phyloP scores from a whole-genome alignment of 1,140 invertebrate species.

The Papilio xuthus region DNA sequence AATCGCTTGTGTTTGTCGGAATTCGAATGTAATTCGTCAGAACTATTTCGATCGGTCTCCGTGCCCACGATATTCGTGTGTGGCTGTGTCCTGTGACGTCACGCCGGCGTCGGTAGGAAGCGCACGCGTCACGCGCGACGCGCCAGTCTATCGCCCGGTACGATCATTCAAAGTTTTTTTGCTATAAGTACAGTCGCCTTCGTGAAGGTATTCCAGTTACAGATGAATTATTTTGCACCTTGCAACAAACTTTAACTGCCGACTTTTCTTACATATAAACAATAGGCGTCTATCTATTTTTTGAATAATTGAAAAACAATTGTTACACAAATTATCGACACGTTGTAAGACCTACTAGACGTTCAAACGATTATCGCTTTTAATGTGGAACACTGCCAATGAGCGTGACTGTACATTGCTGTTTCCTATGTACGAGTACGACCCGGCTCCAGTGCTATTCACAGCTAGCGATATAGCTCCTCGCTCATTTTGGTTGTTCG shows the following conservation, averaged over 20 bases:
- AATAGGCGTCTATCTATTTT: too few relatives aligned
- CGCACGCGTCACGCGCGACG: conserved; percentile 43
- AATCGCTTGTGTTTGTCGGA: conserved; percentile 41
- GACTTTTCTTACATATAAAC: too few relatives aligned
- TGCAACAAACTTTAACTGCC: background rate
- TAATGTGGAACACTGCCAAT: too few relatives aligned
- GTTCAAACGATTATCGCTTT: background rate
- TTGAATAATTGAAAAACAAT: too few relatives aligned
- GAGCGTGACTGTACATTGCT: background rate
- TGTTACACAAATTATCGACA: too few relatives aligned
- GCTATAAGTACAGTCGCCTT: background rate
- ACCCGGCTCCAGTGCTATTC: background rate
- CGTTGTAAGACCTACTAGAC: background rate
- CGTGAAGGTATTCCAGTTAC: background rate
- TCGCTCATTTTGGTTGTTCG: background rate
- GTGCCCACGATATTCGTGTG: conserved; percentile 44
- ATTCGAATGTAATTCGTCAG: conserved; percentile 55
- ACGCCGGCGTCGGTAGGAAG: conserved; percentile 39
- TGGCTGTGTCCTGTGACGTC: conserved; percentile 52
- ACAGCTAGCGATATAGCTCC: background rate
- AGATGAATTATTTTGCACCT: background rate
- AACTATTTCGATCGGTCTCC: conserved; percentile 57
- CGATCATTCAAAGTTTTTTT: conserved; percentile 24
- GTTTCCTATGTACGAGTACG: background rate
- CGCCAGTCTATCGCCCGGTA: background rate